A percentile compares a stretch with the other conserved stretches of the same genome.
Evolutionary conservation across 2,797 vertebrate genomes (phyloP).

Genomic region (Centropyge bicolor): DNA sequence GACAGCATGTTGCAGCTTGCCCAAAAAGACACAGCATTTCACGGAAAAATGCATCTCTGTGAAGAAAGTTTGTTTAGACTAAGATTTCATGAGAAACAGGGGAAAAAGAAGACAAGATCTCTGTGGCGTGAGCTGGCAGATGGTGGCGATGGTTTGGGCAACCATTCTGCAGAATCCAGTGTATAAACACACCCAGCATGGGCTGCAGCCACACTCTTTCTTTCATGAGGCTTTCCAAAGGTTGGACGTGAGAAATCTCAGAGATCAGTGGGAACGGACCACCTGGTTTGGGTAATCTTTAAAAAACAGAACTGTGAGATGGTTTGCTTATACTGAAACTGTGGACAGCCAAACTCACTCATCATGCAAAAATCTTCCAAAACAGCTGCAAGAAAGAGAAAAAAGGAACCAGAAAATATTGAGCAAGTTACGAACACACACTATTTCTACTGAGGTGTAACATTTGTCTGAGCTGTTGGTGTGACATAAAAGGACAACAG

Average conservation of each 20-base stretch:
- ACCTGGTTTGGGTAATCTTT: constrained; percentile 56
- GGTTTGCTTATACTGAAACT: constrained; percentile 42
- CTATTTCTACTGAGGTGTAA: constrained; percentile 5
- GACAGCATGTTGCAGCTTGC: constrained; percentile 34
- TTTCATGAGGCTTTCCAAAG: constrained; percentile 57
- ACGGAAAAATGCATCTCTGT: neutral
- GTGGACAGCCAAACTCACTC: constrained; percentile 16
- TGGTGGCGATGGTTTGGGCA: constrained; percentile 14
- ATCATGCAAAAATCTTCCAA: constrained; percentile 14
- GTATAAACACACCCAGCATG: constrained; percentile 42
- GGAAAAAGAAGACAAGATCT: constrained; percentile 21
- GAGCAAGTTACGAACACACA: neutral
- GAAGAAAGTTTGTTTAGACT: constrained; percentile 25
- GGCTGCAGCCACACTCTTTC: constrained; percentile 21
- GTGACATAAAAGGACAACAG: constrained; percentile 33
- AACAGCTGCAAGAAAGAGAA: constrained; percentile 37
- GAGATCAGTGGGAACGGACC: constrained; percentile 48
- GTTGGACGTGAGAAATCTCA: constrained; percentile 46
- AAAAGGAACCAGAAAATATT: neutral
- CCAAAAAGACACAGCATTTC: constrained; percentile 9
- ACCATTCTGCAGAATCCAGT: constrained; percentile 3
- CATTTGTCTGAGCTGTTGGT: constrained; percentile 53
- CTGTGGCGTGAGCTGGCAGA: neutral
- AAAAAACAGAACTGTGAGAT: constrained; percentile 29
- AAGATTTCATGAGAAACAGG: neutral